Evolutionary conservation across 2,113 vertebrate species (phyloP).

Genomic region (Myanophis thanlyinensis): DNA sequence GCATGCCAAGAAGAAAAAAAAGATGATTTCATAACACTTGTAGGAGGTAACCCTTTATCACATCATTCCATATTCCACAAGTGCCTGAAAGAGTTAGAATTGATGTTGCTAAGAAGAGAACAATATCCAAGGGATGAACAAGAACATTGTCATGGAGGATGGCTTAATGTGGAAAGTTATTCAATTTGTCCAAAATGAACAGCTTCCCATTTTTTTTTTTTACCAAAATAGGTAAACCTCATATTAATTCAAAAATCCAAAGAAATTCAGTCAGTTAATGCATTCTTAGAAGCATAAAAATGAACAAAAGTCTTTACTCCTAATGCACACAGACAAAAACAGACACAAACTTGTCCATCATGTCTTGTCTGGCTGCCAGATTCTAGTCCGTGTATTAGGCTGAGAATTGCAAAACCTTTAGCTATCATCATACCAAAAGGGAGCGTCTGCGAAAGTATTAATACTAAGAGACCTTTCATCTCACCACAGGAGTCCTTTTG

Average conservation of each 20-base stretch:
- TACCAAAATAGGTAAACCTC: background rate
- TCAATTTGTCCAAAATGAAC: background rate
- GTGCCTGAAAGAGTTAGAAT: background rate
- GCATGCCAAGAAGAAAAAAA: background rate
- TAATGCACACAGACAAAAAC: background rate
- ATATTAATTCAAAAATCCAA: background rate
- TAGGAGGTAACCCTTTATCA: background rate
- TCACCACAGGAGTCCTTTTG: background rate
- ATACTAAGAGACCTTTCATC: background rate
- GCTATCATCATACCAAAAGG: background rate
- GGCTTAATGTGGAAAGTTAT: background rate
- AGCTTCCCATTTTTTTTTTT: constrained; percentile 15
- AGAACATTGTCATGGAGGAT: background rate
- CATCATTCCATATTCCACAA: background rate
- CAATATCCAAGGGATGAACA: background rate
- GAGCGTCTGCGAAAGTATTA: background rate
- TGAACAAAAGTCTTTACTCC: background rate
- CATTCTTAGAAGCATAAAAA: background rate
- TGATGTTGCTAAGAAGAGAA: background rate
- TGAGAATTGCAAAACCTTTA: background rate
- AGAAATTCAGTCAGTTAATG: background rate
- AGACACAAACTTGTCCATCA: background rate
- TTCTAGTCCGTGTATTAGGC: background rate
- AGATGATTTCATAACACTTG: background rate
- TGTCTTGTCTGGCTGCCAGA: background rate